Conservation (phyloP, 2,888 invertebrate genomes). For the Scaptomyza flava region DNA sequence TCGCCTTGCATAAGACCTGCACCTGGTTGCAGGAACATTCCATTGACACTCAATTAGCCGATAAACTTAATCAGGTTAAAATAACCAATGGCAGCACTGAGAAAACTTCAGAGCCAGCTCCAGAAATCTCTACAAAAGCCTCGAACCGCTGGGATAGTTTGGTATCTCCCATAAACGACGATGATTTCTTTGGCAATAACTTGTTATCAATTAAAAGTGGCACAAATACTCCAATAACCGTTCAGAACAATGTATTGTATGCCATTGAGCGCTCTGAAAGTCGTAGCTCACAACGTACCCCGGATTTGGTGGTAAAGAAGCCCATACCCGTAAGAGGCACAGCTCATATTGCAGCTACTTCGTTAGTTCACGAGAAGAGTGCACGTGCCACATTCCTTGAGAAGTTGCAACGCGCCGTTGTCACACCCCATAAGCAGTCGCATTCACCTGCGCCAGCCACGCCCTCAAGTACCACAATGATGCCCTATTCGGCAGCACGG, state of each 20-base stretch:
- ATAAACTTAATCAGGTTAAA: slow-evolving; percentile 66
- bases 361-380: slow-evolving; percentile 42
- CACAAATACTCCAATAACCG: slow-evolving; percentile 71
- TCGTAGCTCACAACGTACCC: slow-evolving; percentile 58
- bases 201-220: slow-evolving; percentile 36
- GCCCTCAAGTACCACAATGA: slow-evolving; percentile 26
- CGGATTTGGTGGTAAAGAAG: slow-evolving; percentile 57
- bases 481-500: slow-evolving; percentile 76
- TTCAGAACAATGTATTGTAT: slow-evolving; percentile 77
- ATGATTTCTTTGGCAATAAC: slow-evolving; percentile 5
- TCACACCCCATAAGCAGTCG: slow-evolving; percentile 29
- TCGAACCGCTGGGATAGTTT: slow-evolving; percentile 8
- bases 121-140: slow-evolving; percentile 15
- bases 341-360: background rate
- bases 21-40: slow-evolving; percentile 82
- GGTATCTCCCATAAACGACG: slow-evolving; percentile 6
- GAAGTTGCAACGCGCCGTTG: slow-evolving; percentile 74
- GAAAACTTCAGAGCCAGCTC: slow-evolving; percentile 23
- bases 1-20: slow-evolving; percentile 82
- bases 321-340: slow-evolving; percentile 71
- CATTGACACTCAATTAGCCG: slow-evolving; percentile 79
- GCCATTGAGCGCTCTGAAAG: slow-evolving; percentile 80
- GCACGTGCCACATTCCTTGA: slow-evolving; percentile 71
- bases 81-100: slow-evolving; percentile 46
- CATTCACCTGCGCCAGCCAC: slow-evolving; percentile 14